Evolutionary conservation across 1,140 invertebrate genomes (phyloP).

Genomic region (Hyposmocoma kahamanoa): DNA sequence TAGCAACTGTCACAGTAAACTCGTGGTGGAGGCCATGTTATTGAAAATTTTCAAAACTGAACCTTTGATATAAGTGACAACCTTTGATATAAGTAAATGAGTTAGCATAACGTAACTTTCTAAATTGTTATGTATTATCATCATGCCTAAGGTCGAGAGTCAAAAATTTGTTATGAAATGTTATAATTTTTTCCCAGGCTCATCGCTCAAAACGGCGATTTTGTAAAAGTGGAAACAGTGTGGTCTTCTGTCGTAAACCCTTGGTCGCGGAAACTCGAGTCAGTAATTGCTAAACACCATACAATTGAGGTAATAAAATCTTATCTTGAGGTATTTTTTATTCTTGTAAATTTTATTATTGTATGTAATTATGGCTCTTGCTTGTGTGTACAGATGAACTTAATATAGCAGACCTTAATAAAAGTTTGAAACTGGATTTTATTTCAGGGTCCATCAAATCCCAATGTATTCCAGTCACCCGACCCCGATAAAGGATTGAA

Average conservation of each 20-base stretch:
- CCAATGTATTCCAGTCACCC: constrained; percentile 80
- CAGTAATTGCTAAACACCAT: constrained; percentile 91
- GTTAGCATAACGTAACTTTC: too few relatives aligned
- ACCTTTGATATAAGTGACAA: too few relatives aligned
- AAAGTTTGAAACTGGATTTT: background rate
- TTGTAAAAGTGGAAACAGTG: constrained; percentile 88
- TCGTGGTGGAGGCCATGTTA: too few relatives aligned
- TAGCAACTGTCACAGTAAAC: too few relatives aligned
- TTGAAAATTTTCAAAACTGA: too few relatives aligned
- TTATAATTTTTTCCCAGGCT: too few relatives aligned
- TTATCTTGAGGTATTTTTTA: background rate
- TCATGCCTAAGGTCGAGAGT: too few relatives aligned
- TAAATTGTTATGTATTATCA: too few relatives aligned
- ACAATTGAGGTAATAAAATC: constrained; percentile 80
- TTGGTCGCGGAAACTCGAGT: constrained; percentile 92
- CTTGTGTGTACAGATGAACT: background rate
- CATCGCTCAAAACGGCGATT: constrained; percentile 88
- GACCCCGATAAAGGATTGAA: constrained; percentile 52
- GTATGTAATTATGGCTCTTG: background rate
- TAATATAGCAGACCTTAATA: background rate
- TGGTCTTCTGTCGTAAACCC: constrained; percentile 97
- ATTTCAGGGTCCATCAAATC: constrained; percentile 78
- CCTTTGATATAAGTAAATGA: too few relatives aligned
- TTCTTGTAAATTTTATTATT: constrained; percentile 16
- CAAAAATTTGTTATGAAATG: too few relatives aligned